Base-by-base conservation (phyloP, 2,888 invertebrate species). In the Ormyrus pomaceus region DNA sequence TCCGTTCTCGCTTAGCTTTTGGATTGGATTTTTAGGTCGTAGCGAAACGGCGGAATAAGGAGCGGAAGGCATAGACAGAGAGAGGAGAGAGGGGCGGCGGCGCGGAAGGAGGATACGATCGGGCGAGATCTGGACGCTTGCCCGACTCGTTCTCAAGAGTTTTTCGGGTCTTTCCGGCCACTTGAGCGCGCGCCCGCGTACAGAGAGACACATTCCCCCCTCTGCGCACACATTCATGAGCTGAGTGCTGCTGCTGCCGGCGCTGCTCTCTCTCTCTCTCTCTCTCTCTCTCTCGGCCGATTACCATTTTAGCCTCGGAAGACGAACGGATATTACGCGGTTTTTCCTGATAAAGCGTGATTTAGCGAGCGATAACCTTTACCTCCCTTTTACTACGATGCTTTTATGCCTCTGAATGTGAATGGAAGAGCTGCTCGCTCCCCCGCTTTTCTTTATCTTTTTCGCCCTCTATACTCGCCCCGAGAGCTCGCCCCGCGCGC, bases 21-120 rank as follows among this genome's bases (percentile, higher is more conserved):
- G 82, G 83, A 84, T 85, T 83, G 84, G 85, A 83, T 84, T 82
- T 84, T 85, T 83, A 81, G 83, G 79, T 84, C 82, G 80, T 59
- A 77, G 75, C 34, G 56, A 77, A 72, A 64, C 13, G 56, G 34
- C 51, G 34, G 74, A 69, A 75, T 77, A 77, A 69, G 66, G 48
- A 77, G 68, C 74, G 79, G 77, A 74, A 69, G 73, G 59, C 58
- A 59, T 53, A 19, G 13, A 58, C 8, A 50, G 34, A 34, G 34
- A 4, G 75, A 73, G 71, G 69, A 77, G 69, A 3, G 34, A 4
- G 1, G 34, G 34, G 34, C 34, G 34, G 2, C 34, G 34, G 34
- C 34, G 34, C 34, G 34, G 34, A 34, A 34, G 34, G 76, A 77
- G 66, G 68, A 73, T 80, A 59, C 74, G 75, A 76, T 77, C 77